These are phyloP conservation scores for Hylyphantes graminicola DNA, from an alignment of 1,140 invertebrate genomes.

Conservation along the genomic window DNA sequence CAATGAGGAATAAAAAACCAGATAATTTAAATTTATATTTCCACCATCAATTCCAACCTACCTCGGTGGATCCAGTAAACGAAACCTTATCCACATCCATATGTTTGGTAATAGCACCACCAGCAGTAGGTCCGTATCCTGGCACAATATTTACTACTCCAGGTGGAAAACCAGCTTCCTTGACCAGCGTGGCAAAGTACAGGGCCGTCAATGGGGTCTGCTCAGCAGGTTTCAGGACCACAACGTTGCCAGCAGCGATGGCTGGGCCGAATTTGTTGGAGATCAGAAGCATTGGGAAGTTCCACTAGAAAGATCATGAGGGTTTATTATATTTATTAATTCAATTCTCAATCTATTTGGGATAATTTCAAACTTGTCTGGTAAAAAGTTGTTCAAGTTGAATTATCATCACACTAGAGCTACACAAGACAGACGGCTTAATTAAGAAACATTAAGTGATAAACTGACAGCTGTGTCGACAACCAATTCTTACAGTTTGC, in stretches of 20 bases:
- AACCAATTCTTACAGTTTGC: no score
- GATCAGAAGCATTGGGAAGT: slow-evolving; percentile 72
- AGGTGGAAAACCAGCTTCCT: slow-evolving; percentile 65
- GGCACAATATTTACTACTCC: slow-evolving; percentile 70
- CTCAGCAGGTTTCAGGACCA: slow-evolving; percentile 72
- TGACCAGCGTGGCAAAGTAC: slow-evolving; percentile 69
- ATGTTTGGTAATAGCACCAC: slow-evolving; percentile 67
- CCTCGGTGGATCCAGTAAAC: slow-evolving; percentile 71
- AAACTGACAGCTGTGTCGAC: no score
- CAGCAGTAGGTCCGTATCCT: slow-evolving; percentile 68
- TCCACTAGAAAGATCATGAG: slow-evolving; percentile 70
- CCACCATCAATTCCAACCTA: slow-evolving; percentile 64
- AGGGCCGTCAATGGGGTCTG: slow-evolving; percentile 72
- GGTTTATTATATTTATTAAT: not conserved
- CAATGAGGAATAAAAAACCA: no score
- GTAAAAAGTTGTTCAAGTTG: not conserved
- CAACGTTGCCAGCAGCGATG: slow-evolving; percentile 69
- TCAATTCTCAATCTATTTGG: not conserved
- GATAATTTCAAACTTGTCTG: not conserved
- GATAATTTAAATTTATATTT: no score
- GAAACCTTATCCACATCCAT: slow-evolving; percentile 69
- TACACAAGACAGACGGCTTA: not conserved
- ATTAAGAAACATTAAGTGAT: no score
- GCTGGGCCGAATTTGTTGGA: slow-evolving; percentile 74
- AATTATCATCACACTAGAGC: not conserved